Evolutionary conservation across 2,888 invertebrate genomes (phyloP).

Genomic region (Julus scanicus): DNA sequence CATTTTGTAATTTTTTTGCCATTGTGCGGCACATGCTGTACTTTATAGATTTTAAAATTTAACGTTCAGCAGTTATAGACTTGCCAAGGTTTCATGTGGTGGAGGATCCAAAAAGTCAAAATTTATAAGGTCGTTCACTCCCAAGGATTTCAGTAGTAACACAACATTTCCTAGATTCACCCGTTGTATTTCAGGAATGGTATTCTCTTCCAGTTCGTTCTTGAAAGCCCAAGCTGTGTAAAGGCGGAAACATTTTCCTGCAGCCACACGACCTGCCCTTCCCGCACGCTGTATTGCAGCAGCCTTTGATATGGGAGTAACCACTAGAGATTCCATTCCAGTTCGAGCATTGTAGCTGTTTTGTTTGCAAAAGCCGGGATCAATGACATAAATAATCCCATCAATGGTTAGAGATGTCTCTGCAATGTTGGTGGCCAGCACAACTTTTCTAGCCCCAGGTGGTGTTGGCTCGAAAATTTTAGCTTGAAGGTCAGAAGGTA

Average conservation of each 20-base stretch:
- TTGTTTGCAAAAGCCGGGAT: constrained; percentile 99
- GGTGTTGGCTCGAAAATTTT: constrained; percentile 99
- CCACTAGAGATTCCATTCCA: constrained; percentile 98
- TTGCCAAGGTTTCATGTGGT: constrained; percentile 86
- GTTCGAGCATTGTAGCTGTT: constrained; percentile 97
- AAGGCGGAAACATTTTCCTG: constrained; percentile 97
- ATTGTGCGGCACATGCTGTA: no score
- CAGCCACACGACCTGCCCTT: constrained; percentile 93
- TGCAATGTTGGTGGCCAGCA: constrained; percentile 98
- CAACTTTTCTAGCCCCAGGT: constrained; percentile 94
- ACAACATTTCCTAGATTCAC: constrained; percentile 98
- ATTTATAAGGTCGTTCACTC: constrained; percentile 96
- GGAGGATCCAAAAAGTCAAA: constrained; percentile 99
- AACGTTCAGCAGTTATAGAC: background rate
- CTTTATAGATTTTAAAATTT: no score
- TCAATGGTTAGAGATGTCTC: constrained; percentile 99
- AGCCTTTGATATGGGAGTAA: constrained; percentile 96
- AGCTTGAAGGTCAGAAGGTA: constrained; percentile 98
- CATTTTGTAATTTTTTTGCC: no score
- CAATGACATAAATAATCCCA: constrained; percentile 98
- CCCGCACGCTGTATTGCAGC: constrained; percentile 98
- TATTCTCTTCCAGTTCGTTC: constrained; percentile 97
- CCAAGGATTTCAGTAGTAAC: constrained; percentile 93
- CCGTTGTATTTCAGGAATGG: constrained; percentile 97
- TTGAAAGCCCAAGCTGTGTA: constrained; percentile 99